Evolutionary conservation across 2,113 vertebrate genomes (phyloP), one percentile per base, ranked within the genome.

Genomic region (Nannobrachium achirus): DNA sequence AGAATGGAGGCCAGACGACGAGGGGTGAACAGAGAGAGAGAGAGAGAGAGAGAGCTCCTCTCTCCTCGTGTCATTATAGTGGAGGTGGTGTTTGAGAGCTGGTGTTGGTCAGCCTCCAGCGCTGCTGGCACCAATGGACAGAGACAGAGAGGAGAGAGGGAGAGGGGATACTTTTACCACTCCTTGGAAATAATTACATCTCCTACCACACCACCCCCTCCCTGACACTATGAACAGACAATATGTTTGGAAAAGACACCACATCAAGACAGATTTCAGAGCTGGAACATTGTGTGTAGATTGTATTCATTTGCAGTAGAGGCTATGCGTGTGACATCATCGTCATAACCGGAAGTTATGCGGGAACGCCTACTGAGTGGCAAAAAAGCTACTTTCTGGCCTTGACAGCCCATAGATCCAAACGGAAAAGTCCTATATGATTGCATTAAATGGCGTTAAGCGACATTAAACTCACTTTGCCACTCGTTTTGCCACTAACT

Each of bases 181-280:
- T 52, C 10, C 2, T 48, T 70, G 83, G 85, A 86, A 89, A 86
- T 71, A 69, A 69, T 78, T 73, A 84, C 59, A 66, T 67, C 51
- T 67, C 56, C 51, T 39, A 1, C 1, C 11, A 64, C 25, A 51
- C 71, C 71, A 78, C 73, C 20, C 66, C 53, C 52, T 71, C 14
- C 20, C 56, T 69, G 74, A n/a, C n/a, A n/a, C n/a, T n/a, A n/a
- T 56, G 56, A 70, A 72, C 61, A 73, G 69, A 84, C 67, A 76
- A 73, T 73, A 51, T 8, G 75, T 73, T 77, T 50, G 56, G 57
- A 71, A 60, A 66, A 42, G 61, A 48, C 59, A 72, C 63, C 51
- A 58, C 66, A 69, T 60, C 39, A 40, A 79, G 56, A 69, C 70
- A 59, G 3, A 33, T 33, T 25, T 33, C 25, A 33, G 25, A 33